These are phyloP conservation scores for Cyphomyrus plagiostoma DNA, from an alignment of 2,113 vertebrate species.

Conservation along the genomic window DNA sequence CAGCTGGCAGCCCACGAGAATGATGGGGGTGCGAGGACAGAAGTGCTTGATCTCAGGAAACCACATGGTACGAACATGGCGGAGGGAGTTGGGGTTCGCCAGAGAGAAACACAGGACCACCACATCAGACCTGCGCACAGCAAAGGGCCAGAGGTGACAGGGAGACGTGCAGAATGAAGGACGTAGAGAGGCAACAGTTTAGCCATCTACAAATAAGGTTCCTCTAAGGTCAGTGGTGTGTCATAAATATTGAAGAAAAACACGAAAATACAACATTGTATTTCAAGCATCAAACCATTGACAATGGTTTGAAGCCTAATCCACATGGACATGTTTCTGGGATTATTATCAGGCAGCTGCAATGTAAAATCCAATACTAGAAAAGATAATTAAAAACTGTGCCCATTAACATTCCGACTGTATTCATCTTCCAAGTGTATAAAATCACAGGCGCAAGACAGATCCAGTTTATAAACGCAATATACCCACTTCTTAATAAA, in stretches of 20 bases:
- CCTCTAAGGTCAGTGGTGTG: background rate
- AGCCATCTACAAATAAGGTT: background rate
- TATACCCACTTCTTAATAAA: background rate
- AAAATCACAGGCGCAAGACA: background rate
- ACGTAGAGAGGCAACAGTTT: background rate
- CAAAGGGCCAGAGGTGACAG: background rate
- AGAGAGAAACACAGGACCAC: conserved; percentile 85
- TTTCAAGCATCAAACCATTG: too few species aligned
- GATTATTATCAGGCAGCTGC: background rate
- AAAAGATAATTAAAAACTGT: background rate
- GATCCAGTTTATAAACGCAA: background rate
- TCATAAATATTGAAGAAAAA: background rate
- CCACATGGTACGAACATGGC: conserved; percentile 85
- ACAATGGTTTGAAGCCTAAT: too few species aligned
- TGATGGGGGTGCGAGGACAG: conserved; percentile 81
- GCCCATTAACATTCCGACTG: background rate
- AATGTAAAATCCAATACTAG: background rate
- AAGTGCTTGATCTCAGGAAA: conserved; percentile 88
- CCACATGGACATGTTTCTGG: background rate
- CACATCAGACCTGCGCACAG: conserved; percentile 70
- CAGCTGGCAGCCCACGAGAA: conserved; percentile 88
- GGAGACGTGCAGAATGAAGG: background rate
- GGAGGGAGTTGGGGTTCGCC: conserved; percentile 83
- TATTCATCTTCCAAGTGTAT: background rate
- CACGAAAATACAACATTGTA: background rate